Conservation (phyloP, 2,888 invertebrate species). For the Leucophenga montana region DNA sequence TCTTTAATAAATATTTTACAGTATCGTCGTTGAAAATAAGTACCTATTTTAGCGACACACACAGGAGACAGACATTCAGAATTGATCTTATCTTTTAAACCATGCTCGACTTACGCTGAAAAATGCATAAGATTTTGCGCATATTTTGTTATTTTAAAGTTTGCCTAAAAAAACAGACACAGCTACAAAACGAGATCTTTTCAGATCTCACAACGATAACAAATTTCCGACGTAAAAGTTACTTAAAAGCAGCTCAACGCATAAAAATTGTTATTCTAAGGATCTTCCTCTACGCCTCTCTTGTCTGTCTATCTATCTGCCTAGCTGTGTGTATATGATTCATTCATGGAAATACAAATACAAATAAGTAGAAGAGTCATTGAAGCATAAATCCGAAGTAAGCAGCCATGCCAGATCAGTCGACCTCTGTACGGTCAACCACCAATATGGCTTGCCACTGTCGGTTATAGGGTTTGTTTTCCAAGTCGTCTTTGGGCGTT, state of each 20-base stretch:
- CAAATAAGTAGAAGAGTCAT: slow-evolving; percentile 15
- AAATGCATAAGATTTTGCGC: slow-evolving; percentile 15
- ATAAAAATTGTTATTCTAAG: slow-evolving; percentile 56
- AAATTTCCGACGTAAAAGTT: slow-evolving; percentile 55
- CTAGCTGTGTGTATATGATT: background rate
- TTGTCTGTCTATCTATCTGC: too few relatives aligned
- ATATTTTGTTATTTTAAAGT: slow-evolving; percentile 45
- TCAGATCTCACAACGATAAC: slow-evolving; percentile 48
- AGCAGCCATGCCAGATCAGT: slow-evolving; percentile 32
- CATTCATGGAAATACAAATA: slow-evolving; percentile 32
- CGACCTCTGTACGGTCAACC: slow-evolving; percentile 57
- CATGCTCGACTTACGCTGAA: slow-evolving; percentile 21
- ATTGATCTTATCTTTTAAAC: slow-evolving; percentile 24
- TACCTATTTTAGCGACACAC: too few relatives aligned
- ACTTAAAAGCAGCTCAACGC: slow-evolving; percentile 55
- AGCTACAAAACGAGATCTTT: background rate
- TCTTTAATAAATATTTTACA: slow-evolving; percentile 14
- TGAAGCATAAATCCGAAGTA: slow-evolving; percentile 31
- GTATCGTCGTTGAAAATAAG: too few relatives aligned
- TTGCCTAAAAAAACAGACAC: slow-evolving; percentile 43
- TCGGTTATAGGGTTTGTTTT: slow-evolving; percentile 29
- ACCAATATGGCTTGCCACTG: slow-evolving; percentile 58
- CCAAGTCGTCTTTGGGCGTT: slow-evolving; percentile 37
- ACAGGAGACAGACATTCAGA: too few relatives aligned
- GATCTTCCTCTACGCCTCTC: slow-evolving; percentile 11